Evolutionary conservation across 2,888 invertebrate genomes (phyloP), one percentile per base, ranked within the genome.

Genomic region (Hololepta plana): DNA sequence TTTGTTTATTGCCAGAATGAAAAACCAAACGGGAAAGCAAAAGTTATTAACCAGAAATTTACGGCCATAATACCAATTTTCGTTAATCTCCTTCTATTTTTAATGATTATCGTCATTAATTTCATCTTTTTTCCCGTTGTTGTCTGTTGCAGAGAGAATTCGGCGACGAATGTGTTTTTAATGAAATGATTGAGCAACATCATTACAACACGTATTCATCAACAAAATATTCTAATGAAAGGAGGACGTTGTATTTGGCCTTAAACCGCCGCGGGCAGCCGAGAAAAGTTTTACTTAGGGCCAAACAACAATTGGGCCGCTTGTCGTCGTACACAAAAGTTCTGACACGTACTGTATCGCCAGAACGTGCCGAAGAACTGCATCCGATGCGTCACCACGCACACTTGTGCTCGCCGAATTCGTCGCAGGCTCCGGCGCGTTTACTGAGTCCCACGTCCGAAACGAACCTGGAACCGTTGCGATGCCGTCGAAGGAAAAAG

Each of bases 171-270:
- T 85, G 84, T 62, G 68, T 81, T 52, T 82, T 84, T 67, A 77
- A 80, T 59, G 84, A 84, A 60, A 74, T 71, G 51, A 72, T 82
- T 55, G 81, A 76, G 55, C 71, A 73, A 54, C 74, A 81, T 56
- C 72, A 79, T 53, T 84, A 81, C 62, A 84, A 82, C 55, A 79
- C 77, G 31, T 85, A 84, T 59, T 75, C 80, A 44, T 74, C 74
- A 41, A 65, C 64, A 33, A 70, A 72, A 51, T 71, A 72, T 59
- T 73, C 73, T 33, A 67, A 74, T 55, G 61, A 56, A 36, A 64
- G 67, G 42, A 69, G 72, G 43, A 75, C 76, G 26, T 57, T 69
- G 38, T 84, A 75, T 59, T 60, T 84, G 53, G 84, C 80, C 35
- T 58, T 84, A 37, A 75, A 77, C 55, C 67, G 71, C 38, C 59